Conservation (phyloP, 2,113 vertebrate species). For the Cyanoramphus novaezelandiae region DNA sequence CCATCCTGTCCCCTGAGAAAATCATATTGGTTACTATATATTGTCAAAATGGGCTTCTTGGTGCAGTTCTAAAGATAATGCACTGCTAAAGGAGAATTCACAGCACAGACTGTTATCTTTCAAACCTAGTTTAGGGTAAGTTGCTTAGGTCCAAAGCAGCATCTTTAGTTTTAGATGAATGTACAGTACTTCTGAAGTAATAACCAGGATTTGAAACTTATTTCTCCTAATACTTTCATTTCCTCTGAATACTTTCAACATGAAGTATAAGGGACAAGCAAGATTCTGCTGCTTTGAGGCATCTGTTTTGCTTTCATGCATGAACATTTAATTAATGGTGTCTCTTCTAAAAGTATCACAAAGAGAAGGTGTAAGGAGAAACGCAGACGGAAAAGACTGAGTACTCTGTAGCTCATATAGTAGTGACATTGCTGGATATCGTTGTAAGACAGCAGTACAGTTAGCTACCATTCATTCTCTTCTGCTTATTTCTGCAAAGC, state of each 20-base stretch:
- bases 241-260: not conserved
- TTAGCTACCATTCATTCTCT: not conserved
- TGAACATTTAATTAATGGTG: not conserved
- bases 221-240: not conserved
- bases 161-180: not conserved
- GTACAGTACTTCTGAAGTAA: not conserved
- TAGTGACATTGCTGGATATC: not conserved
- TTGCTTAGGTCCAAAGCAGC: not conserved
- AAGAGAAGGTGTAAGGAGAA: not conserved
- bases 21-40: not conserved
- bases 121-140: not conserved
- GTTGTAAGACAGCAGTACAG: not conserved
- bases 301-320: not conserved
- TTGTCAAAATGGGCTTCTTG: not conserved
- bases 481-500: not conserved
- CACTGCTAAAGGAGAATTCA: not conserved
- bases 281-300: not conserved
- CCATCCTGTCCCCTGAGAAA: not conserved
- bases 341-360: not conserved
- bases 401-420: not conserved
- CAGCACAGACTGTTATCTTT: not conserved
- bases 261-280: not conserved
- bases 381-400: rapidly evolving
- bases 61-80: not conserved
- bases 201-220: not conserved